phyloP scores from a whole-genome alignment of 1,140 invertebrate genomes.

The Cherax quadricarinatus region DNA sequence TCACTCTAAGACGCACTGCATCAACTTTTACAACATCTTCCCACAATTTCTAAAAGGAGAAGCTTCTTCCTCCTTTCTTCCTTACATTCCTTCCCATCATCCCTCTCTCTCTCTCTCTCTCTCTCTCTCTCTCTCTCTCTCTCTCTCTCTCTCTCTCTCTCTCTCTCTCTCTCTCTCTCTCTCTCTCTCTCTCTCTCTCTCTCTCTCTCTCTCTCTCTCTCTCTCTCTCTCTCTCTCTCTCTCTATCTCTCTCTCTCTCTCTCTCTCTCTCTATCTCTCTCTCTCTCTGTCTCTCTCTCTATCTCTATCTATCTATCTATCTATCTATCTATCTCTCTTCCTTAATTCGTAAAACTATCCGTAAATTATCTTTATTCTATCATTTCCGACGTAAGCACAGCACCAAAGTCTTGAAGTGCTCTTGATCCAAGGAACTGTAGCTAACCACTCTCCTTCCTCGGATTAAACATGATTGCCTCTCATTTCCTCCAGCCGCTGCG shows the following conservation, averaged over 20 bases:
- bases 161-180: slow-evolving; percentile 8
- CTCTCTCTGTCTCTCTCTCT: background rate
- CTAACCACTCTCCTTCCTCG: too few relatives aligned
- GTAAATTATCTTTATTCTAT: background rate
- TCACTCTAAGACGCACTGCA: background rate
- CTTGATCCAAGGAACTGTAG: too few relatives aligned
- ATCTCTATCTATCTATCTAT: too few relatives aligned
- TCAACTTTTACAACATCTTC: background rate
- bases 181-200: background rate
- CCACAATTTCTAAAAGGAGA: background rate
- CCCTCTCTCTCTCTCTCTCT: background rate
- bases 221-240: slow-evolving; percentile 2
- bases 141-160: slow-evolving; percentile 1
- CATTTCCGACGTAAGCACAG: background rate
- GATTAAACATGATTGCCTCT: too few relatives aligned
- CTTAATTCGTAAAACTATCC: background rate
- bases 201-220: background rate
- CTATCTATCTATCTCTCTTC: too few relatives aligned
- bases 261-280: background rate
- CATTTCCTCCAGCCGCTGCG: too few relatives aligned
- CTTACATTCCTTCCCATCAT: background rate
- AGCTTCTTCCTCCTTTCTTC: background rate
- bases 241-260: background rate
- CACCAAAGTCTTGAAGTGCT: too few relatives aligned
- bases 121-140: background rate